Conservation (phyloP, 2,113 vertebrate genomes). For the Rhineura floridana region DNA sequence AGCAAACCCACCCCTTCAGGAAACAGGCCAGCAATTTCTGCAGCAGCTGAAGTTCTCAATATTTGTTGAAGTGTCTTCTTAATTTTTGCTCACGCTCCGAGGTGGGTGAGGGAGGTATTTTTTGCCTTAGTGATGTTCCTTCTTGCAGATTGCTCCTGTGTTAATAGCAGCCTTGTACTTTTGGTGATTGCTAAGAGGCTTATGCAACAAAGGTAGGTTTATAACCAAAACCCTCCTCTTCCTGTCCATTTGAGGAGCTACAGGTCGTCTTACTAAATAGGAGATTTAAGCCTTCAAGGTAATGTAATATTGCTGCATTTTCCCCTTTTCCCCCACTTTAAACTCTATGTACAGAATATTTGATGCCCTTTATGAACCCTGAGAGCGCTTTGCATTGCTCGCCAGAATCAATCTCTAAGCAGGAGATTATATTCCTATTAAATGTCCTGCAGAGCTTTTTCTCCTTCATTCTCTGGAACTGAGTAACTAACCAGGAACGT, state of each 20-base stretch:
- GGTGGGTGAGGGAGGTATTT: constrained; percentile 3
- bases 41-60: background rate
- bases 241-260: background rate
- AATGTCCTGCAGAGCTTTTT: background rate
- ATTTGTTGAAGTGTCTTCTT: background rate
- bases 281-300: constrained; percentile 28
- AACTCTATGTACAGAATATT: background rate
- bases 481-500: background rate
- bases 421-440: background rate
- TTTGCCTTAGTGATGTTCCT: constrained; percentile 38
- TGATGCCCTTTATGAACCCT: background rate
- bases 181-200: constrained; percentile 37
- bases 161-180: constrained; percentile 52
- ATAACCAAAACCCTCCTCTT: constrained; percentile 11
- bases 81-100: background rate
- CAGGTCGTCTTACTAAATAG: constrained; percentile 19
- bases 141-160: constrained; percentile 26
- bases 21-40: background rate
- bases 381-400: background rate
- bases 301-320: constrained; percentile 26
- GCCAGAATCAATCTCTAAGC: background rate
- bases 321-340: constrained; percentile 5
- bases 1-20: background rate
- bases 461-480: background rate
- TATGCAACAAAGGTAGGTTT: constrained; percentile 61